Base-by-base conservation (phyloP, 2,113 vertebrate species). In the Megaceryle torquata region DNA sequence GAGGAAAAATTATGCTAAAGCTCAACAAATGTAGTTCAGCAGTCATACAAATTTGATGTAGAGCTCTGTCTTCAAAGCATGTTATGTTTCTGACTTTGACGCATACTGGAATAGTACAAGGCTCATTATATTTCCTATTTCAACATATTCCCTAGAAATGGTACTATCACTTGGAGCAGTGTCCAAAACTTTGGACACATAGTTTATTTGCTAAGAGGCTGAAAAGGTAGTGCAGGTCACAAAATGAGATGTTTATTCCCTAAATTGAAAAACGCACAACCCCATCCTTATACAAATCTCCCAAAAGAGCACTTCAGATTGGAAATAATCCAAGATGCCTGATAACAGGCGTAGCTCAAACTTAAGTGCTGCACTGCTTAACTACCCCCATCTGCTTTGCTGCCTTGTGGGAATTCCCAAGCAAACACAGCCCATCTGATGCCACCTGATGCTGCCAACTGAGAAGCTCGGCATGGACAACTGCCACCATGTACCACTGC, bases 391-490 rank as follows among this genome's bases (percentile, higher is more conserved):
- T 39, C 57, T 89, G 37, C 31, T 88, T 54, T 59, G 53, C 46
- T 41, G 46, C 22, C 70, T 71, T 2, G 2, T 82, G 76, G 86
- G 74, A 86, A 48, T 61, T 64, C 43, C 72, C 53, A 53, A 44
- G 56, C 39, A 72, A 90, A 68, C 0, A 2, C 26, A 67, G 7
- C 18, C 41, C 1, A 0, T 57, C 53, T 78, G 65, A 50, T 78
- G 43, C 61, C 0, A 3, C 29, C 39, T 67, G 39, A 60, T 1
- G 13, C 35, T 92, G 76, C 86, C 82, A 77, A 94, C 46, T 9
- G 43, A 81, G 48, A 59, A 88, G 17, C 14, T 48, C 88, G 69
- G 19, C 6, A 0, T 11, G 35, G 43, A 51, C 0, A 0, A 15
- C 11, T 88, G 20, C 50, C 53, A 24, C 53, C 53, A 24, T 1